phyloP scores from a whole-genome alignment of 2,888 invertebrate genomes.

The Luperina testacea region DNA sequence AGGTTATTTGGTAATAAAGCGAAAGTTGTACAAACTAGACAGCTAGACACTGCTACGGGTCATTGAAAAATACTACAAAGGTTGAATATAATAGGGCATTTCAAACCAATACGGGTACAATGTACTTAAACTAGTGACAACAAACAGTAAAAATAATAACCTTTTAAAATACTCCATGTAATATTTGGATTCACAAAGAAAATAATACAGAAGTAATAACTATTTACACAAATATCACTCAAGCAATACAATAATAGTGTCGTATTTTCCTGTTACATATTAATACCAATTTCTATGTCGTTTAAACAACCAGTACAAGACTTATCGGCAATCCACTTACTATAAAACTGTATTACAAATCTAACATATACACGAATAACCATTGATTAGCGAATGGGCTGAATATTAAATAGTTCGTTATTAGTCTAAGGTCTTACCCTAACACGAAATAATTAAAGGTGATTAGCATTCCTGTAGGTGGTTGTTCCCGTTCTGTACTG shows the following conservation, averaged over 20 bases:
- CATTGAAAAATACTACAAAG: slow-evolving; percentile 1
- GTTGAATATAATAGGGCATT: not conserved
- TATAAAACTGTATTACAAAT: slow-evolving; percentile 35
- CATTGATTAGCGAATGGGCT: slow-evolving; percentile 40
- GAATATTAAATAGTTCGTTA: slow-evolving; percentile 53
- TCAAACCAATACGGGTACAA: not conserved
- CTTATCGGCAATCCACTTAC: slow-evolving; percentile 46
- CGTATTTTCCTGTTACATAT: slow-evolving; percentile 44
- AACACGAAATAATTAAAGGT: slow-evolving; percentile 62
- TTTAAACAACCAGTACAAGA: slow-evolving; percentile 17
- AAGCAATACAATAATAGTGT: slow-evolving; percentile 3
- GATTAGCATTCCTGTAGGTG: slow-evolving; percentile 65
- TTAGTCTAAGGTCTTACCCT: slow-evolving; percentile 56
- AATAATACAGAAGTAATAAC: not conserved
- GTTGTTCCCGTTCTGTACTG: slow-evolving; percentile 36
- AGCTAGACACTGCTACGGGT: slow-evolving; percentile 18
- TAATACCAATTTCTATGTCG: slow-evolving; percentile 7
- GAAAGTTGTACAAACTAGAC: slow-evolving; percentile 30
- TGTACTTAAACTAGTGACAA: not conserved
- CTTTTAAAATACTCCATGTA: not conserved
- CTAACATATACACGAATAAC: slow-evolving; percentile 49
- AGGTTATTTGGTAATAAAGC: slow-evolving; percentile 25
- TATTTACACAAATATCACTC: slow-evolving; percentile 14
- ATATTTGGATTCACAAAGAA: not conserved
- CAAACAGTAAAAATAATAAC: not conserved